Percentiles rank a stretch among this genome's conserved stretches.
Evolutionary conservation across 2,797 vertebrate genomes (phyloP).

Genomic region (Echiichthys vipera): DNA sequence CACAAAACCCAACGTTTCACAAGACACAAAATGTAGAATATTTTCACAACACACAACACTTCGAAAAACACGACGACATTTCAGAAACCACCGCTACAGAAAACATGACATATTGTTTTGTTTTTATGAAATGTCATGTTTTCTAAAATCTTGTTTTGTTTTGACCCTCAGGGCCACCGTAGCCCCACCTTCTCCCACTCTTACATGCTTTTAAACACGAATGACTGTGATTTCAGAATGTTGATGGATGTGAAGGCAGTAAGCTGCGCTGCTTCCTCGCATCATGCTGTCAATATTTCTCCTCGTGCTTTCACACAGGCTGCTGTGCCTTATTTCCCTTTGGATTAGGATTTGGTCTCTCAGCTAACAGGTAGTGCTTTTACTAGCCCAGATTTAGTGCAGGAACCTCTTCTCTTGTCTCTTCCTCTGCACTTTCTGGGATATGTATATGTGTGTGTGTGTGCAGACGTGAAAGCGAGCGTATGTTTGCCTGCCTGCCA

Average conservation of each 20-base stretch:
- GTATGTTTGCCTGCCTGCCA: conserved; percentile 6
- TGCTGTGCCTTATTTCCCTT: conserved; percentile 4
- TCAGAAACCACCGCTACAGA: no score
- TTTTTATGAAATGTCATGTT: no score
- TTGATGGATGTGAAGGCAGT: conserved; percentile 36
- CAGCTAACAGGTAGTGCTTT: conserved; percentile 2
- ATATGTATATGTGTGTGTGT: not conserved
- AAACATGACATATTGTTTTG: no score
- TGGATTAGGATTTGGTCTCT: conserved; percentile 8
- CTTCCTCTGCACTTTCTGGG: not conserved
- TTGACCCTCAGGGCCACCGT: no score
- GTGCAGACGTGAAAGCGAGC: not conserved
- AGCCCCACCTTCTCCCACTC: no score
- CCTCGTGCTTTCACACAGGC: not conserved
- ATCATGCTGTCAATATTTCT: conserved; percentile 16
- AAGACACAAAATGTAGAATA: no score
- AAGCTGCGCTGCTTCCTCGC: conserved; percentile 28
- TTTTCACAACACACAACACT: no score
- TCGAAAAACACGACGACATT: no score
- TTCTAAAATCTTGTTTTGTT: no score
- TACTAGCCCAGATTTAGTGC: conserved; percentile 8
- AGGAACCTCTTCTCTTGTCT: not conserved
- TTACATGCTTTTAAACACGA: not conserved
- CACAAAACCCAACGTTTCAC: no score
- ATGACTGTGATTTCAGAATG: not conserved